Evolutionary conservation across 92 coral and sea anemone species (phyloP).

Genomic region (Umimayanthus chanpuru): DNA sequence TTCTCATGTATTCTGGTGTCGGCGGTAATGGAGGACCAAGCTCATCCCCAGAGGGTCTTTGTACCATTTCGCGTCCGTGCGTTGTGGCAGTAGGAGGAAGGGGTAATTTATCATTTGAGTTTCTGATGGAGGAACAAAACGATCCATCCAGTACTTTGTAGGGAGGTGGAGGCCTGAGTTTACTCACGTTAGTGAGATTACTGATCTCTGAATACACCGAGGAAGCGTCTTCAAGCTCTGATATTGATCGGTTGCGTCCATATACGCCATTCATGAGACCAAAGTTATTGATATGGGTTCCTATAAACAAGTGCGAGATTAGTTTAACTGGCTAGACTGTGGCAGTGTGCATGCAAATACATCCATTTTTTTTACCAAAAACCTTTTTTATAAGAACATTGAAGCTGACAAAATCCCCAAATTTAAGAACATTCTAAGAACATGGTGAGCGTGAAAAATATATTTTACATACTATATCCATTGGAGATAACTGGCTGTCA

Average conservation of each 20-base stretch:
- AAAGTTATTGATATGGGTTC: conserved; percentile 14
- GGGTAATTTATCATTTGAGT: conserved; percentile 25
- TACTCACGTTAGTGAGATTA: conserved; percentile 4
- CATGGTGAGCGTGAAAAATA: too few relatives aligned
- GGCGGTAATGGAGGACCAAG: conserved; percentile 14
- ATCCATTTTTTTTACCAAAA: too few relatives aligned
- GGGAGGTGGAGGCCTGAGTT: background rate
- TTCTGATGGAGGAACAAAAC: background rate
- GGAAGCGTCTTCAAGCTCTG: conserved; percentile 16
- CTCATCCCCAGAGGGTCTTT: background rate
- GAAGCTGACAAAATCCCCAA: too few relatives aligned
- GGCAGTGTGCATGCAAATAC: too few relatives aligned
- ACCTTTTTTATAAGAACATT: too few relatives aligned
- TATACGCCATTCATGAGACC: background rate
- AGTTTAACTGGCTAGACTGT: too few relatives aligned
- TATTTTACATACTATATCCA: too few relatives aligned
- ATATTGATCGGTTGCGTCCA: background rate
- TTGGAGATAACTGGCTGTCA: too few relatives aligned
- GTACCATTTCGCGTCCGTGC: background rate
- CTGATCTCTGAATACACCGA: conserved; percentile 40
- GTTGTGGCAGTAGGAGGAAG: conserved; percentile 14
- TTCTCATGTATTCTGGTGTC: conserved; percentile 29
- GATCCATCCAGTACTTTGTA: conserved; percentile 9
- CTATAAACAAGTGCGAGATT: background rate
- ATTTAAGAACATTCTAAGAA: too few relatives aligned